Base-by-base conservation (phyloP, 2,797 vertebrate genomes). In the Euphonia xanthogaster region DNA sequence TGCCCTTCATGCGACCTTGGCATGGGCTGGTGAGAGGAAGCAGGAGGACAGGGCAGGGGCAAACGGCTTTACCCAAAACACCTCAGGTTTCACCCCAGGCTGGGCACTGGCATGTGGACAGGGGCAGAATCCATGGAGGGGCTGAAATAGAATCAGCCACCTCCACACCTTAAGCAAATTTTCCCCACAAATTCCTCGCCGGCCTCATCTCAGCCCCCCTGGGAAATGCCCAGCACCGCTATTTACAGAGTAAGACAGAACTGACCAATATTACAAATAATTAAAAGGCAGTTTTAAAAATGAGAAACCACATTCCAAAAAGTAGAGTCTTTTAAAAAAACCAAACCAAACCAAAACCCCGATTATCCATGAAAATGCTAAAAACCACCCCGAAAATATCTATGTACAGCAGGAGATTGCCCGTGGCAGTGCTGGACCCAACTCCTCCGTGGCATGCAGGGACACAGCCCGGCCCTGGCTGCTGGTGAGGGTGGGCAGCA, bases 231-330 rank as follows among this genome's bases (percentile, higher is more conserved):
- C 92, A 84, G 80, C 80, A 90, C 72, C 10, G 1, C 83, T 97
- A 96, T 96, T 96, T 96, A 97, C 96, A 97, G 82, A 94, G 63
- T 89, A 83, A 96, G 97, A 97, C 96, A 97, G 97, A 97, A 96
- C 96, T 67, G 93, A 95, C 94, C 93, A 90, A 96, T 96, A 97
- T 97, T 97, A 97, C 95, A 96, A 97, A 97, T 96, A 97, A 96
- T 97, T 97, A 96, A 97, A 98, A 98, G 96, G 96, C 97, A 97
- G 97, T 94, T 95, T 96, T 95, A 95, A 94, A 97, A 97, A 95
- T 91, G 94, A 98, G 95, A 97, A 98, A 96, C 94, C 94, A 97
- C 98, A 97, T 97, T 97, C 96, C 92, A 90, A 96, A 97, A 97
- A 97, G 94, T 89, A 98, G 96, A 95, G 87, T 97, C 92, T 95